Conservation (phyloP, 2,113 vertebrate species). For the Cottus gobio region DNA sequence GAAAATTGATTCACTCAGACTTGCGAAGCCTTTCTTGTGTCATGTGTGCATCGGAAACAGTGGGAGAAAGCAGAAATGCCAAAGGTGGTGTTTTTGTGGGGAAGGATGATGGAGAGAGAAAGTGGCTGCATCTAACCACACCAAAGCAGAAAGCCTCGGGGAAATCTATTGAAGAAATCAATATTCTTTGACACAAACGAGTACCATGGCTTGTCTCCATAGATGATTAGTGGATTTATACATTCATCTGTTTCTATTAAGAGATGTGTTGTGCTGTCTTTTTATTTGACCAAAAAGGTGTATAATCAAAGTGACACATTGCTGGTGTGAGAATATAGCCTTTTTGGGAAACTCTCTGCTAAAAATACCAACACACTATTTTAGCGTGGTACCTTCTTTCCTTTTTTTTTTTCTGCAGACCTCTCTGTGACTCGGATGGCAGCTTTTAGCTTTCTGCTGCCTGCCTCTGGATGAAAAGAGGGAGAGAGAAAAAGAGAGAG, state of each 20-base stretch:
- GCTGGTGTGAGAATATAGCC: not conserved
- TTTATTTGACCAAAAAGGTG: not conserved
- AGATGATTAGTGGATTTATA: not conserved
- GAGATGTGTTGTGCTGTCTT: not conserved
- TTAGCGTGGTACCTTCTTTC: slow-evolving; percentile 28
- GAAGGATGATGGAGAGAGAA: not conserved
- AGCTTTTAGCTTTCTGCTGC: slow-evolving; percentile 61
- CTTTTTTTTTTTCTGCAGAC: slow-evolving; percentile 28
- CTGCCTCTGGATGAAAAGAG: slow-evolving; percentile 62
- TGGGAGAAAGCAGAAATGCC: slow-evolving; percentile 4
- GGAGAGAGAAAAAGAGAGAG: slow-evolving; percentile 32
- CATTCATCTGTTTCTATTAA: not conserved
- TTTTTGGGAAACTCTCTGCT: slow-evolving; percentile 19
- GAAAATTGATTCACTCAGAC: not conserved
- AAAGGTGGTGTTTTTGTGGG: not conserved
- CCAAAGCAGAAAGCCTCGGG: not conserved
- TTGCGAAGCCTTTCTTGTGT: not conserved
- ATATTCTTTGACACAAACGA: not conserved
- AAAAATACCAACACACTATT: slow-evolving; percentile 42
- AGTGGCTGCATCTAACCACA: slow-evolving; percentile 4
- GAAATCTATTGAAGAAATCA: slow-evolving; percentile 14
- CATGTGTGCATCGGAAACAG: not conserved
- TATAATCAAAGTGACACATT: not conserved
- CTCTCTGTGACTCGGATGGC: slow-evolving; percentile 43
- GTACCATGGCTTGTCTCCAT: not conserved